These are phyloP conservation scores for Cryptomyrus ogoouensis DNA, from an alignment of 2,113 vertebrate genomes.

Conservation along the genomic window DNA sequence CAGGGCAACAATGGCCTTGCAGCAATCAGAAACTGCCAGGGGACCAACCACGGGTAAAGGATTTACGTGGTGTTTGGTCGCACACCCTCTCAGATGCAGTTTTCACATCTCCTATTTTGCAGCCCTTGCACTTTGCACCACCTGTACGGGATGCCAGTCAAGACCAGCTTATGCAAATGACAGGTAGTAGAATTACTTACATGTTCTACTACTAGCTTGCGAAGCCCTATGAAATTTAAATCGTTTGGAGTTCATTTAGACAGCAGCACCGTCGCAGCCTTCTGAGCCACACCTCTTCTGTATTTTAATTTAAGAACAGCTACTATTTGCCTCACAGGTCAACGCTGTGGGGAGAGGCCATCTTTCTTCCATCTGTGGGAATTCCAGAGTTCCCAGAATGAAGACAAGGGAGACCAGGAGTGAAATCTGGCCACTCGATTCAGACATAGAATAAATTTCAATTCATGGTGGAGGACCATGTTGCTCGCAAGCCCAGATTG, in stretches of 20 bases:
- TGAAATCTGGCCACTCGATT: background rate
- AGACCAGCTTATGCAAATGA: background rate
- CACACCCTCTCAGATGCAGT: background rate
- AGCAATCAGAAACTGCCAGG: background rate
- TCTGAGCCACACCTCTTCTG: background rate
- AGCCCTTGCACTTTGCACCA: background rate
- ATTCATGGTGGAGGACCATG: background rate
- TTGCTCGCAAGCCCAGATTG: background rate
- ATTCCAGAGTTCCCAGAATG: background rate
- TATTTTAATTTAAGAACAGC: constrained; percentile 1
- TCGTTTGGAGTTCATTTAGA: background rate
- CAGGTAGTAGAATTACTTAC: background rate
- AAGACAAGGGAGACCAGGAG: background rate
- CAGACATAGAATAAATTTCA: background rate
- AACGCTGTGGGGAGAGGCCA: background rate
- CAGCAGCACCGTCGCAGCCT: background rate
- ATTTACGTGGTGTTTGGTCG: background rate
- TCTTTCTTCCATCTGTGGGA: background rate
- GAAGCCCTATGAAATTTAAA: background rate
- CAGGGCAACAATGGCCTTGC: background rate
- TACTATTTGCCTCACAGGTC: background rate
- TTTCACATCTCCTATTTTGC: background rate
- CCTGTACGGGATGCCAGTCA: background rate
- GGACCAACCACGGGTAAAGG: background rate
- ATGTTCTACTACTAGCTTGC: background rate